Percentiles rank a stretch among this genome's conserved stretches.
These are phyloP conservation scores for Chaetodon trifascialis DNA, from an alignment of 2,113 vertebrate species.

Conservation along the genomic window DNA sequence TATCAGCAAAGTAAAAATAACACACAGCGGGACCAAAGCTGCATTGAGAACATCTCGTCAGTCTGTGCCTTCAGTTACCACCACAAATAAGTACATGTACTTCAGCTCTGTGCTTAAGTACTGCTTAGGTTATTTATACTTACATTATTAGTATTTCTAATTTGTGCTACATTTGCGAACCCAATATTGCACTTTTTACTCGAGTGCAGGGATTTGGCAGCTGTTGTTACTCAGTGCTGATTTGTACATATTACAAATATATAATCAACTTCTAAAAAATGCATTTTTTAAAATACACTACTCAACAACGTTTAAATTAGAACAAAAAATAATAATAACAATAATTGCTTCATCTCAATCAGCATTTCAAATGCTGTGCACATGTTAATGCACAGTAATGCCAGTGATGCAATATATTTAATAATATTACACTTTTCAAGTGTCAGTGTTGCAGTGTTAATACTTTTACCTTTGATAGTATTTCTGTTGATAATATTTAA, in stretches of 20 bases:
- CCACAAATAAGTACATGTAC: background rate
- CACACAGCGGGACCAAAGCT: constrained; percentile 39
- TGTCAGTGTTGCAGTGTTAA: background rate
- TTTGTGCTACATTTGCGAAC: background rate
- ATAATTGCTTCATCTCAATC: background rate
- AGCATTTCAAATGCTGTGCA: background rate
- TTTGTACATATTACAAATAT: background rate
- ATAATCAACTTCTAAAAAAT: background rate
- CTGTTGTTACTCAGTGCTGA: background rate
- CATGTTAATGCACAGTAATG: too few relatives aligned
- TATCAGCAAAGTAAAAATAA: constrained; percentile 56
- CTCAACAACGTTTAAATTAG: background rate
- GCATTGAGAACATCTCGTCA: constrained; percentile 40
- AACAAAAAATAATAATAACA: too few relatives aligned
- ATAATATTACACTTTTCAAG: background rate
- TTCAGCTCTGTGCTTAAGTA: background rate
- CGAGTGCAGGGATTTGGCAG: background rate
- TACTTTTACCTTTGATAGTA: background rate
- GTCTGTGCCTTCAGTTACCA: background rate
- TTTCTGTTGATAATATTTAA: background rate
- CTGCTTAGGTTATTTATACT: background rate
- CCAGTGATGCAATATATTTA: background rate
- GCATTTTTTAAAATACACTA: background rate
- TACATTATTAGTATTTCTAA: background rate
- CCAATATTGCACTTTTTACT: background rate